phyloP scores from a whole-genome alignment of 2,113 vertebrate species.

The Notechis scutatus region DNA sequence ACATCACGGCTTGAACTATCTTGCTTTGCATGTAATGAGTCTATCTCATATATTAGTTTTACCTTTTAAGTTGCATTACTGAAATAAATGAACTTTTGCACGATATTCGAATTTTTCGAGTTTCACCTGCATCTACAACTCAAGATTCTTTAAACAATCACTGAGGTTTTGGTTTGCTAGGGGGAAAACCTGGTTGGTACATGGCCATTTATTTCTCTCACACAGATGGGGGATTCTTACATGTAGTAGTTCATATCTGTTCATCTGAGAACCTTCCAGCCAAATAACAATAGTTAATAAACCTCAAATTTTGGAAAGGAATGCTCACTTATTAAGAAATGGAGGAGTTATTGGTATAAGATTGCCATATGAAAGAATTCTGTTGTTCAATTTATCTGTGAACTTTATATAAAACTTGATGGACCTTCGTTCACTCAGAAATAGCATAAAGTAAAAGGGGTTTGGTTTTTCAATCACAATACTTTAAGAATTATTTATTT shows the following conservation, averaged over 20 bases:
- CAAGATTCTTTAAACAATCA: not conserved
- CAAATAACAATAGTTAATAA: not conserved
- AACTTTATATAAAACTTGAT: not conserved
- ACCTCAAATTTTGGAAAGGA: not conserved
- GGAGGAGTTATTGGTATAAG: not conserved
- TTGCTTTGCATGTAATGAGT: too few species aligned
- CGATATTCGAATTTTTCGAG: too few species aligned
- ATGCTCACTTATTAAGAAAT: too few species aligned
- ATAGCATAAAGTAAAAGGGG: not conserved
- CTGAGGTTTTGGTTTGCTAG: not conserved
- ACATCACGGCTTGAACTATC: too few species aligned
- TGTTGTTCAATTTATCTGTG: not conserved
- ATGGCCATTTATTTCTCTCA: not conserved
- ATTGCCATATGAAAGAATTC: not conserved
- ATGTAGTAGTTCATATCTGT: not conserved
- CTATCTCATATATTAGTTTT: too few species aligned
- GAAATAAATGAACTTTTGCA: too few species aligned
- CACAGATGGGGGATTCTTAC: too few species aligned
- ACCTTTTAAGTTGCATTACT: too few species aligned
- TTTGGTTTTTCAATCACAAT: not conserved
- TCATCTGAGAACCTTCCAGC: not conserved
- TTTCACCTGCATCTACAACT: too few species aligned
- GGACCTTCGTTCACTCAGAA: not conserved
- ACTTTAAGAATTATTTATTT: not conserved
- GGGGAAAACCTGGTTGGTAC: not conserved